Conservation (phyloP, 1,140 invertebrate genomes). For the Trichoplusia ni region DNA sequence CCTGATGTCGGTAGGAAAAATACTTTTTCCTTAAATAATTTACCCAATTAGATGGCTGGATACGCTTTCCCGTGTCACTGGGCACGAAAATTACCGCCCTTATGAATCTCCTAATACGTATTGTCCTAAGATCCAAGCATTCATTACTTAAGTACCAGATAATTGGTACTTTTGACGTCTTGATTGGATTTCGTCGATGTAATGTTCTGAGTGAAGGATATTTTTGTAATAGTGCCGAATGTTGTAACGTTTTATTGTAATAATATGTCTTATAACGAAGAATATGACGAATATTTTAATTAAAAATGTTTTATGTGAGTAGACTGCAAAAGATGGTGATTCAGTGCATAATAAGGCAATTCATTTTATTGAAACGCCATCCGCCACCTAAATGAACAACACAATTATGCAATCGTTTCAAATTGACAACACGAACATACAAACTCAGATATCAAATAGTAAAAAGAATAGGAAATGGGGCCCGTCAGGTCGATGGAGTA, state of each 20-base stretch:
- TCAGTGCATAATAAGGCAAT: too few species aligned
- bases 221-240: too few species aligned
- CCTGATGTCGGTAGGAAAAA: slow-evolving; percentile 5
- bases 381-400: too few species aligned
- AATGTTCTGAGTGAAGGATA: not conserved
- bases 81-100: slow-evolving; percentile 61
- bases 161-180: not conserved
- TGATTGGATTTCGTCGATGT: not conserved
- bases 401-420: not conserved
- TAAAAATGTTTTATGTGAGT: too few species aligned
- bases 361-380: too few species aligned
- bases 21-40: slow-evolving; percentile 57
- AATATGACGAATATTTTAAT: too few species aligned
- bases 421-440: not conserved
- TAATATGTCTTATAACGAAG: too few species aligned
- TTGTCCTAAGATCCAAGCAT: slow-evolving; percentile 22
- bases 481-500: slow-evolving; percentile 1
- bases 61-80: slow-evolving; percentile 62
- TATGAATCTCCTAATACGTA: slow-evolving; percentile 45
- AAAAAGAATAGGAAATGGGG: not conserved
- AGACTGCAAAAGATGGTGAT: too few species aligned
- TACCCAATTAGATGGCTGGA: slow-evolving; percentile 68
- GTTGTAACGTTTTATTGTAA: too few species aligned
- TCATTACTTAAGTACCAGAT: slow-evolving; percentile 11
- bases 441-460: not conserved